Evolutionary conservation across 2,797 vertebrate species (phyloP).

Genomic region (Channallabes apus): DNA sequence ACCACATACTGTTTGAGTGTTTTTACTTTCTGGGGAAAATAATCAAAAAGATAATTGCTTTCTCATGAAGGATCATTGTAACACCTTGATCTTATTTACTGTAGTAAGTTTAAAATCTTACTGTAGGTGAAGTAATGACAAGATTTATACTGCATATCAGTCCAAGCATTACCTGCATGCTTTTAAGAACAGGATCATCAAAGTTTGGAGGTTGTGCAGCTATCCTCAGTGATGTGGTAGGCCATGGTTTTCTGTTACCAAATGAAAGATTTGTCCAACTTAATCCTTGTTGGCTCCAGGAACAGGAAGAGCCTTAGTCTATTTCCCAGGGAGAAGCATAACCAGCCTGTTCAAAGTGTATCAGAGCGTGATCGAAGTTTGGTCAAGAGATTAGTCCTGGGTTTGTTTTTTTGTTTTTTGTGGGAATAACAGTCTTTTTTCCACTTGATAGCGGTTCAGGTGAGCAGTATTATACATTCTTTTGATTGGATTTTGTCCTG

Average conservation of each 20-base stretch:
- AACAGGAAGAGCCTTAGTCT: conserved; percentile 30
- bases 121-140: conserved; percentile 4
- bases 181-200: too few relatives aligned
- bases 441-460: not conserved
- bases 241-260: not conserved
- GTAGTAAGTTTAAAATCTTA: not conserved
- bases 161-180: not conserved
- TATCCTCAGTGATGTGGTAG: not conserved
- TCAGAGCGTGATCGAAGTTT: conserved; percentile 64
- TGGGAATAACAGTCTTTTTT: too few relatives aligned
- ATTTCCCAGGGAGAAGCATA: conserved; percentile 58
- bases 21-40: not conserved
- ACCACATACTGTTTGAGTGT: not conserved
- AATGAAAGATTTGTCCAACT: conserved; percentile 10
- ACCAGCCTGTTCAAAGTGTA: conserved; percentile 65
- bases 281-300: not conserved
- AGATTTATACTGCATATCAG: not conserved
- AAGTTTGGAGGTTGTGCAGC: not conserved
- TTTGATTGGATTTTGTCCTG: conserved; percentile 26
- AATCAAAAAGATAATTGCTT: not conserved
- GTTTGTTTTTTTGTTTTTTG: too few relatives aligned
- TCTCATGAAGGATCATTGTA: not conserved
- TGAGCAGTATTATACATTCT: not conserved
- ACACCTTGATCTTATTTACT: not conserved
- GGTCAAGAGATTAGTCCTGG: conserved; percentile 11